Evolutionary conservation across 2,113 vertebrate genomes (phyloP).

Genomic region (Elephantulus edwardii): DNA sequence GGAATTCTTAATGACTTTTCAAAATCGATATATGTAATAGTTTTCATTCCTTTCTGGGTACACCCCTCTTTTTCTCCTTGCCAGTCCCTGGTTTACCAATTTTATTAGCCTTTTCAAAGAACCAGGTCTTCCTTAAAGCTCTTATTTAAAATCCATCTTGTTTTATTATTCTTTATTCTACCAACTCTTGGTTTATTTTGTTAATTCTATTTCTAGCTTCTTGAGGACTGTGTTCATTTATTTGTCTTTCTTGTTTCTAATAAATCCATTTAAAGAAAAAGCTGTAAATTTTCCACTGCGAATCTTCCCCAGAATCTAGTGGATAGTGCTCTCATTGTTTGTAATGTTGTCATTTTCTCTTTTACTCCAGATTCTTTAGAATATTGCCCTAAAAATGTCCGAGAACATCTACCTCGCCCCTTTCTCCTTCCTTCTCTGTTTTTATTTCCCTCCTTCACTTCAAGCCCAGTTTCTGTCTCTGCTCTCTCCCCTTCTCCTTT

Average conservation of each 20-base stretch:
- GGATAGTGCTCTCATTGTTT: not conserved
- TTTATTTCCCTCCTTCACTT: not conserved
- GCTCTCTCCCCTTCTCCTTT: not conserved
- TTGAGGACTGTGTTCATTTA: not conserved
- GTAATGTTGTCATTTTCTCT: slow-evolving; percentile 14
- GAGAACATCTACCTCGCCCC: not conserved
- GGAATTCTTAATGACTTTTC: not conserved
- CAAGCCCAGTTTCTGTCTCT: not conserved
- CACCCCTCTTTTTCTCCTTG: not conserved
- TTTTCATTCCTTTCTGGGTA: slow-evolving; percentile 18
- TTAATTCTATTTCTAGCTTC: slow-evolving; percentile 9
- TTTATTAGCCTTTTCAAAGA: slow-evolving; percentile 13
- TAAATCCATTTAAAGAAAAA: not conserved
- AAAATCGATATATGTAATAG: not conserved
- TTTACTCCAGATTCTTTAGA: not conserved
- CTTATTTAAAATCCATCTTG: not conserved
- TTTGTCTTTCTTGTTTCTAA: slow-evolving; percentile 20
- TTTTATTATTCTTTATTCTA: slow-evolving; percentile 11
- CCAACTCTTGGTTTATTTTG: slow-evolving; percentile 1
- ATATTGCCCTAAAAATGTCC: not conserved
- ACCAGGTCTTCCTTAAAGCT: not conserved
- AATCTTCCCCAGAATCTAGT: not conserved
- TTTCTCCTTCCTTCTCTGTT: not conserved
- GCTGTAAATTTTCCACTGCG: not conserved
- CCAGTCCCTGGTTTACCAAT: not conserved